Evolutionary conservation across 2,888 invertebrate genomes (phyloP), one percentile per base, ranked within the genome.

Genomic region (Halocaridina rubra): DNA sequence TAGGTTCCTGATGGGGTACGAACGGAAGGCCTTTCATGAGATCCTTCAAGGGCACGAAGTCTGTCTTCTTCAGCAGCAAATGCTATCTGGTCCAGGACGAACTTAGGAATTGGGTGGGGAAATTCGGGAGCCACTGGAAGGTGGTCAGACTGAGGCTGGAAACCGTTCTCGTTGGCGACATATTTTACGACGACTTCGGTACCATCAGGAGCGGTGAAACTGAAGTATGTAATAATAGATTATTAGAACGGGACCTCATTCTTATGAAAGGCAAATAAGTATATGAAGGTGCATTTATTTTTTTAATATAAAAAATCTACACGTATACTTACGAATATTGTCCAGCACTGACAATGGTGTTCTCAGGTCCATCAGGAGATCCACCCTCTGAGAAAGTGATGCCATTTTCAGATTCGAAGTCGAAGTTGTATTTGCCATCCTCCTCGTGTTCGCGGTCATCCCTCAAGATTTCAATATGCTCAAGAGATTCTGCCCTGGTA

Each of bases 191-290:
- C 57, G 29, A 86, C 79, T 32, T 81, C 81, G 22, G 77, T 75
- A 29, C 86, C 86, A 30, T 86, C 86, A 75, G 86, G 86, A 57
- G 86, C 80, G 39, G 86, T 86, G 80, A 81, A 86, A 32, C 86
- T 86, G 81, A 13, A 53, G 19, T 16, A 19, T n/a, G 4, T 1
- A n/a, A n/a, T n/a, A n/a, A n/a, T n/a, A 13, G 13, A 46, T 13
- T 13, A 46, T 46, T 1, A 13, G 16, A 46, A 13, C 16, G 2
- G 10, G 16, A 1, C 1, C 1, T 46, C 10, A 0, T 46, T 46
- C 46, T 1, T 1, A 46, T 1, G 13, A 46, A 46, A 46, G 10
- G 16, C 1, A 0, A 1, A 13, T 16, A 46, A n/a, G n/a, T n/a
- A n/a, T n/a, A n/a, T n/a, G n/a, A n/a, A n/a, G n/a, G n/a, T n/a